Evolutionary conservation across 2,113 vertebrate species (phyloP), one percentile per base, ranked within the genome.

Genomic region (Fregata magnificens): DNA sequence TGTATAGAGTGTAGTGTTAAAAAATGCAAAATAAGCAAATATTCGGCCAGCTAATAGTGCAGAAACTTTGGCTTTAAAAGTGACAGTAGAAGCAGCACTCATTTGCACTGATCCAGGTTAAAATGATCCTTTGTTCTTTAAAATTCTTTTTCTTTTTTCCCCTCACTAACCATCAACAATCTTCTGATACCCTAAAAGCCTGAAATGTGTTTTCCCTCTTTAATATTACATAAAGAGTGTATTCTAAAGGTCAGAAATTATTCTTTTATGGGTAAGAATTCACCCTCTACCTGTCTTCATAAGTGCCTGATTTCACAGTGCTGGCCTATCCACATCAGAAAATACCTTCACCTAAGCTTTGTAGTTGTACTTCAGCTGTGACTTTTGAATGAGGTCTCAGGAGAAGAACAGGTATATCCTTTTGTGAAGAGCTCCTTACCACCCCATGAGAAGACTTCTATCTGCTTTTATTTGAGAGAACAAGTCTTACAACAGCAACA

Each of bases 1-100:
- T 58, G n/a, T 74, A 78, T 45, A 81, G 40, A 79, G 2, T 82
- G 29, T 34, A 72, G 82, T 50, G 29, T 61, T 94, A 61, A 91
- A 95, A 95, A 96, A 71, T 77, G 82, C 73, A 81, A 93, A 96
- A 86, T 52, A 95, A 93, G 93, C 95, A 95, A 61, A 55, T 94
- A 84, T 92, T 86, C 61, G 80, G 38, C 50, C 62, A 88, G 26
- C 11, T 90, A 89, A 65, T 77, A 73, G 40, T 42, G 65, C 11
- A 45, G 74, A 94, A 96, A 79, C 34, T 71, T 86, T 73, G 45
- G 16, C 45, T 95, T 93, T 72, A 58, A 73, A 77, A 77, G 22
- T 72, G 16, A 44, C 34, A 72, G 29, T 49, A 67, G 81, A 86
- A 76, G 65, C 26, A 86, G 18, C 14, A 58, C 7, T 79, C 25